These are phyloP conservation scores for Podotricha telesiphe DNA, from an alignment of 2,888 invertebrate species.

Conservation along the genomic window DNA sequence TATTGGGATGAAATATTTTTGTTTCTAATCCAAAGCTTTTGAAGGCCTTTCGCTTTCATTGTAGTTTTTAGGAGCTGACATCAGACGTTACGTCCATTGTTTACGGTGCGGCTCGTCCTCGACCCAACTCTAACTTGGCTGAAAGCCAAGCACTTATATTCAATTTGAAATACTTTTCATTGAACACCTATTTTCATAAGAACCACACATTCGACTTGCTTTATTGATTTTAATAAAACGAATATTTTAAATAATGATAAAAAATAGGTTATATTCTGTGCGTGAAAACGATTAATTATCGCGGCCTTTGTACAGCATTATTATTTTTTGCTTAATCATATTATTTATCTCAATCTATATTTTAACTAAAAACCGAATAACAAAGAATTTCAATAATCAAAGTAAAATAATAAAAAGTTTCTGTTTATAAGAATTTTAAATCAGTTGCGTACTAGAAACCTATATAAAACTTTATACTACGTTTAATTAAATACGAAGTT, in stretches of 20 bases:
- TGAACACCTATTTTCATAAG: conserved; percentile 35
- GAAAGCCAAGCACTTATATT: conserved; percentile 47
- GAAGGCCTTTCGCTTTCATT: conserved; percentile 23
- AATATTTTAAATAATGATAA: too few relatives aligned
- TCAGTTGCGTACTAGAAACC: not conserved
- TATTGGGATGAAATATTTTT: not conserved
- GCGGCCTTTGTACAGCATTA: too few relatives aligned
- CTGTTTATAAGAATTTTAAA: not conserved
- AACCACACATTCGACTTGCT: too few relatives aligned
- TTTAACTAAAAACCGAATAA: too few relatives aligned
- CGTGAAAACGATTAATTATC: too few relatives aligned
- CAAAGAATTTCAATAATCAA: too few relatives aligned
- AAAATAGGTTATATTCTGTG: too few relatives aligned
- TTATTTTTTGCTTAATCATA: too few relatives aligned
- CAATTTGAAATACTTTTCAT: conserved; percentile 44
- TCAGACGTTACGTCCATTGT: conserved; percentile 44
- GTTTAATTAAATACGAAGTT: conserved; percentile 21
- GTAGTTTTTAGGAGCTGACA: conserved; percentile 42
- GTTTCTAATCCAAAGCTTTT: conserved; percentile 16
- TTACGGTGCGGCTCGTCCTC: conserved; percentile 48
- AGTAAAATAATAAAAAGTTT: not conserved
- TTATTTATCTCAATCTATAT: too few relatives aligned
- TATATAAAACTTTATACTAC: not conserved
- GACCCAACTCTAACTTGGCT: conserved; percentile 51
- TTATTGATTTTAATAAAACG: too few relatives aligned